Conservation (phyloP, 2,797 vertebrate genomes). For the Pseudomugil tenellus region DNA sequence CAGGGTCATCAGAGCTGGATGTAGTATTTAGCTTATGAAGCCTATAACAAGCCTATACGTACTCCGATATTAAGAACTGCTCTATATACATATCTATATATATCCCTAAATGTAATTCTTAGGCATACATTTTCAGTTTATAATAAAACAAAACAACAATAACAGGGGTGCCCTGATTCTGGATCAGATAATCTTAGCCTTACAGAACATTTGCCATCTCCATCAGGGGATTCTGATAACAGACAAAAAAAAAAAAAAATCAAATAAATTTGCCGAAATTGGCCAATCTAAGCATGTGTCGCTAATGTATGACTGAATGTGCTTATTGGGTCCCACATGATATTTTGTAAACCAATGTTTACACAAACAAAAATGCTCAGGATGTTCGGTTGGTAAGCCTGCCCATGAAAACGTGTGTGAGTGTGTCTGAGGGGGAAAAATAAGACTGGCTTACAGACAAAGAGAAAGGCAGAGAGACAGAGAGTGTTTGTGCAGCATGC, state of each 20-base stretch:
- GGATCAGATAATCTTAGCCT: constrained; percentile 28
- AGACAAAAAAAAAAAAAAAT: constrained; percentile 9
- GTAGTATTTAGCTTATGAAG: neutral
- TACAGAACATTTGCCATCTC: constrained; percentile 49
- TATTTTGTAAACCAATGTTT: constrained; percentile 4
- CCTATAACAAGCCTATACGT: neutral
- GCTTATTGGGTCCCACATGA: neutral
- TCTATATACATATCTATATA: neutral
- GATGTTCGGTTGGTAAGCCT: constrained; percentile 21
- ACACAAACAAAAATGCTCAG: constrained; percentile 3
- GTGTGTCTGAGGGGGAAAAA: constrained; percentile 12
- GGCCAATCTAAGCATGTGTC: constrained; percentile 26
- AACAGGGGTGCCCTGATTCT: constrained; percentile 12
- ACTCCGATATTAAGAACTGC: neutral
- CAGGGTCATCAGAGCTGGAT: neutral
- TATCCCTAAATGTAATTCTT: neutral
- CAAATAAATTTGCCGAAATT: constrained; percentile 14
- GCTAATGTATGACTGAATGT: constrained; percentile 10
- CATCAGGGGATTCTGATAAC: constrained; percentile 46
- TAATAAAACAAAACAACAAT: constrained; percentile 8
- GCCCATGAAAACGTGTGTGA: constrained; percentile 16
- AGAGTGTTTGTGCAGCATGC: constrained; percentile 50
- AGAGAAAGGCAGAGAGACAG: constrained; percentile 20
- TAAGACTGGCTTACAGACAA: constrained; percentile 5
- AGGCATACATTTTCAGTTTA: constrained; percentile 17